Conservation (phyloP, 1,140 invertebrate genomes). For the Drosophila paulistorum region DNA sequence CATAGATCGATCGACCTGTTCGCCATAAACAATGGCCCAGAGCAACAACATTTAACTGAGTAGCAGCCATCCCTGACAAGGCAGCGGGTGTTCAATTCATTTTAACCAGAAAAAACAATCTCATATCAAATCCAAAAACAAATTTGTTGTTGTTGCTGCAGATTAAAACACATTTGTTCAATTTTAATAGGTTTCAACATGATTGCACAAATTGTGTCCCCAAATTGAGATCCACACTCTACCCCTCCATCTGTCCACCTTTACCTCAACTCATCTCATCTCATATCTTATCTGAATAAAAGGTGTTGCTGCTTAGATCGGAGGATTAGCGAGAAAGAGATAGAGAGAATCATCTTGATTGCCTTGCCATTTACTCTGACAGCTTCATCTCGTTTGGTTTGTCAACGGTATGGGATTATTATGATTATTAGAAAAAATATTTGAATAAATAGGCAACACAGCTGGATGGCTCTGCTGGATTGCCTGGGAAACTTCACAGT, state of each 20-base stretch:
- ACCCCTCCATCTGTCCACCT: neutral
- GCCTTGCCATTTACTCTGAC: conserved; percentile 57
- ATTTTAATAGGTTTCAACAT: conserved; percentile 77
- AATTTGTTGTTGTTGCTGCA: conserved; percentile 65
- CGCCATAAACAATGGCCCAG: conserved; percentile 62
- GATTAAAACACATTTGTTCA: conserved; percentile 79
- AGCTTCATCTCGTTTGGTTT: conserved; percentile 40
- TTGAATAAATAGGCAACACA: conserved; percentile 14
- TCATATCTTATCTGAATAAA: conserved; percentile 33
- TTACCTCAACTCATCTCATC: neutral
- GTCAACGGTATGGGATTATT: conserved; percentile 12
- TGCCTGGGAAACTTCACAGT: conserved; percentile 4
- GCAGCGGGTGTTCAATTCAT: conserved; percentile 60
- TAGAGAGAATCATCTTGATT: conserved; percentile 38
- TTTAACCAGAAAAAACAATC: conserved; percentile 39
- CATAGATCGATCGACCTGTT: conserved; percentile 81
- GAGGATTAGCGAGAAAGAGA: conserved; percentile 37
- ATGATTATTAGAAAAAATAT: conserved; percentile 15
- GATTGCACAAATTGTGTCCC: conserved; percentile 58
- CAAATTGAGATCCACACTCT: neutral
- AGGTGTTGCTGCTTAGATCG: conserved; percentile 61
- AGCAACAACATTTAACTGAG: conserved; percentile 57
- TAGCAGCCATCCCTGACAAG: conserved; percentile 48
- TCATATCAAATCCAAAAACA: conserved; percentile 62
- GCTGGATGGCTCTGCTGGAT: conserved; percentile 4